Evolutionary conservation across 2,888 invertebrate genomes (phyloP), one percentile per base, ranked within the genome.

Genomic region (Drosophila siamana): DNA sequence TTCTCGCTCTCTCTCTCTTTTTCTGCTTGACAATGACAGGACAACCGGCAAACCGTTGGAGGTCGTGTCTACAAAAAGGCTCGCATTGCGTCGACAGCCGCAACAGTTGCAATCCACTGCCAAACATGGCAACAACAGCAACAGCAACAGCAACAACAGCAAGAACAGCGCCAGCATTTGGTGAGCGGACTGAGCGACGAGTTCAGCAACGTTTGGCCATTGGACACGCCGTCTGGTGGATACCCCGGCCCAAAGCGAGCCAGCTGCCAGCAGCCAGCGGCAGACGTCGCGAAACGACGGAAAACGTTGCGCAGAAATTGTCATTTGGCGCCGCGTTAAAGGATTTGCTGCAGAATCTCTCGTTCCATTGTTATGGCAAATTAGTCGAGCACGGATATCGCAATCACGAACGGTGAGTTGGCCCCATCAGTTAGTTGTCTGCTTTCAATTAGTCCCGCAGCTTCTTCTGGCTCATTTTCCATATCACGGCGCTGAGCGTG

Each of bases 301-400:
- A 65, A 16, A 7, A 16, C 41, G 63, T 59, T 56, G 48, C 50
- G 72, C 89, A 72, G 63, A 89, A 86, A 79, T 69, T 79, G 77
- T 67, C 86, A 65, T 89, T 86, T 74, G 69, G 67, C 28, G 77
- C 63, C 46, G 90, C 74, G 66, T 72, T 91, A 74, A 89, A 80
- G 86, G 91, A 91, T 80, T 90, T 91, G 62, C 78, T 91, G 78
- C 69, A 72, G 59, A 89, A 91, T 74, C 80, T 91, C 63, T 91
- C 91, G 48, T 89, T 91, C 74, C 91, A 91, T 86, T 91, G 91
- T 80, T 91, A 91, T 79, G 82, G 86, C 56, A 91, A 89, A 85
- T 84, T 91, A 80, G 89, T 90, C 65, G 91, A 91, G 79, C 80
- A 74, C 36, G 86, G 85, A 30, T 84, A 83, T 46, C 66, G 84